Conservation (phyloP, 2,888 invertebrate genomes). For the Pandemis heparana region DNA sequence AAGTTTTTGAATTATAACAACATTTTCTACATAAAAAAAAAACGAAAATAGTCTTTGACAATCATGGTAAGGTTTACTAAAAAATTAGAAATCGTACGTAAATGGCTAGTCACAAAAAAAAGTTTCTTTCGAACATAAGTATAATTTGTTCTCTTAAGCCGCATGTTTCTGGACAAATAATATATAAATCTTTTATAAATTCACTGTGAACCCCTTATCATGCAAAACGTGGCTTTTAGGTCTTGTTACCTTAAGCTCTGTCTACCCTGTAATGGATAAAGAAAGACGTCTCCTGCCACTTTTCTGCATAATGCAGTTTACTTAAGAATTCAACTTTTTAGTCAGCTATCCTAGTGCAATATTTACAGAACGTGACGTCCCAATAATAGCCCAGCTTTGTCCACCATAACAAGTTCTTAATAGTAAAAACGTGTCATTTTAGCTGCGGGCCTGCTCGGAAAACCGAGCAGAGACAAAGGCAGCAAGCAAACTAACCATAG, state of each 20-base stretch:
- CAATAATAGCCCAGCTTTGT: neutral
- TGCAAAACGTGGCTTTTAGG: too few species aligned
- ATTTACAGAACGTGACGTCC: slow-evolving; percentile 37
- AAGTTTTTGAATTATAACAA: too few species aligned
- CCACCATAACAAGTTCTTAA: slow-evolving; percentile 10
- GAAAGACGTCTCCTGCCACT: neutral
- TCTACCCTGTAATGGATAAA: too few species aligned
- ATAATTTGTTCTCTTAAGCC: neutral
- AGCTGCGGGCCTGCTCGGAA: neutral
- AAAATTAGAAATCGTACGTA: neutral
- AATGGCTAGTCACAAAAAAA: neutral
- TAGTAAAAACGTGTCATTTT: slow-evolving; percentile 30
- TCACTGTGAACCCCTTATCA: neutral
- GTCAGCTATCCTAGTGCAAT: neutral
- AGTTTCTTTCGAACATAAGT: neutral
- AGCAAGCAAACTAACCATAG: slow-evolving; percentile 52
- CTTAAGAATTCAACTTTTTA: neutral
- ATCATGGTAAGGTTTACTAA: too few species aligned
- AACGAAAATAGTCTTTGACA: too few species aligned
- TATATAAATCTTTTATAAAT: too few species aligned
- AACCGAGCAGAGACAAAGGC: slow-evolving; percentile 16
- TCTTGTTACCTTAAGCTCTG: too few species aligned
- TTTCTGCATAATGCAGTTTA: neutral
- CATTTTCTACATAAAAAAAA: too few species aligned
- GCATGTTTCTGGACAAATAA: too few species aligned